Evolutionary conservation across 2,797 vertebrate species (phyloP).

Genomic region (Nyctibius grandis): DNA sequence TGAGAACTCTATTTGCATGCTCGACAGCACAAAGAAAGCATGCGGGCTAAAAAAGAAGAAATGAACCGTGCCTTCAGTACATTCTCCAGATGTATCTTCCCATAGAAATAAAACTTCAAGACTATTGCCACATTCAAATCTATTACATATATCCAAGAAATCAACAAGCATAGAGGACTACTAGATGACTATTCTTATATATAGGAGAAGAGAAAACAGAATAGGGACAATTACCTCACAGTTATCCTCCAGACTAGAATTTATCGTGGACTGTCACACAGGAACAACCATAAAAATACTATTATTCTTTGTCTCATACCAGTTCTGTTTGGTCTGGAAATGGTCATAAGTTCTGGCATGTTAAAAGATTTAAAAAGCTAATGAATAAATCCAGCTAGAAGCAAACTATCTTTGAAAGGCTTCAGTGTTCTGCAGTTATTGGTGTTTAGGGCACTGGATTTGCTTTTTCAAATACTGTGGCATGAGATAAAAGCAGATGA

Average conservation of each 20-base stretch:
- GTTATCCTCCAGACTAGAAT: neutral
- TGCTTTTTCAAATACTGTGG: neutral
- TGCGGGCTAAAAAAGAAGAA: neutral
- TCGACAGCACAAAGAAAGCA: neutral
- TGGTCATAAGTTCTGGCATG: neutral
- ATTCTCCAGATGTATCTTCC: neutral
- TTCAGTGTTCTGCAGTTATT: neutral
- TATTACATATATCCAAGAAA: neutral
- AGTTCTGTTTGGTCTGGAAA: constrained; percentile 1
- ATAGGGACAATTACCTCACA: neutral
- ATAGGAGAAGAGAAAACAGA: neutral
- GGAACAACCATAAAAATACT: neutral
- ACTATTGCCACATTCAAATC: neutral
- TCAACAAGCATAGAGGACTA: neutral
- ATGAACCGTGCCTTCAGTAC: neutral
- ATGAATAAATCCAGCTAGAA: constrained; percentile 21
- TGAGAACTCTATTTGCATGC: neutral
- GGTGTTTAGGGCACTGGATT: neutral
- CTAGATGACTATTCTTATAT: neutral
- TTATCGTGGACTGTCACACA: neutral
- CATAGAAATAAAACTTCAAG: neutral
- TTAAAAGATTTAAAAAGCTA: neutral
- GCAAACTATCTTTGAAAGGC: neutral
- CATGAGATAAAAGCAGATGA: neutral
- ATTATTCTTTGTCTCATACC: neutral